Conservation (phyloP, 1,140 invertebrate species). For the Leptestheria dahalacensis region DNA sequence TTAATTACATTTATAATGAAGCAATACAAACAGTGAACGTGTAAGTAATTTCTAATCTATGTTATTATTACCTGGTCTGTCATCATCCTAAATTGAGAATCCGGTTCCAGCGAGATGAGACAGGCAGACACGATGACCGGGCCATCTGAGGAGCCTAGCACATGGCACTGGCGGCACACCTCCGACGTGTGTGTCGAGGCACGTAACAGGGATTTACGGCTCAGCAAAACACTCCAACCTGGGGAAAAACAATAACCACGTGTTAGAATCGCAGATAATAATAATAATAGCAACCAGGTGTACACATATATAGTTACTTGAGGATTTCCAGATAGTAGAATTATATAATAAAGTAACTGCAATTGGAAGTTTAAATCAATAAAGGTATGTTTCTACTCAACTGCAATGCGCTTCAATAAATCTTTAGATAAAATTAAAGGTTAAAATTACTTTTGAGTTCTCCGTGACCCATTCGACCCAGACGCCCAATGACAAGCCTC, state of each 20-base stretch:
- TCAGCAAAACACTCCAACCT: conserved; percentile 86
- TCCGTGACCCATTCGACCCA: conserved; percentile 92
- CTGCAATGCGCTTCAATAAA: not conserved
- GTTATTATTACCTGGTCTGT: conserved; percentile 66
- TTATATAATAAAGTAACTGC: too few relatives aligned
- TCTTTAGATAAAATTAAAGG: too few relatives aligned
- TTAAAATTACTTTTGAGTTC: conserved; percentile 66
- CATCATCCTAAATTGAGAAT: conserved; percentile 82
- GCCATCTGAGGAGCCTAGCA: conserved; percentile 58
- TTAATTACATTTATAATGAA: too few relatives aligned
- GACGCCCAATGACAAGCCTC: conserved; percentile 85
- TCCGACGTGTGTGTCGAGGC: conserved; percentile 78
- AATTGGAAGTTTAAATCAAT: not conserved
- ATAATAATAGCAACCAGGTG: too few relatives aligned
- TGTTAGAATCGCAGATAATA: not conserved
- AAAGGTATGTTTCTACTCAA: not conserved
- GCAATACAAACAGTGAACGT: too few relatives aligned
- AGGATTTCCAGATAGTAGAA: too few relatives aligned
- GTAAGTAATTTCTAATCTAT: too few relatives aligned
- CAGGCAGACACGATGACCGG: conserved; percentile 92
- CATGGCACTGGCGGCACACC: conserved; percentile 71
- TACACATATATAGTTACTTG: too few relatives aligned
- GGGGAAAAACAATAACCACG: conserved; percentile 18
- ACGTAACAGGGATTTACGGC: conserved; percentile 72
- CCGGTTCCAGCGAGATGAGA: conserved; percentile 89